Evolutionary conservation across 2,888 invertebrate species (phyloP), one percentile per base, ranked within the genome.

Genomic region (Melinaea menophilus): DNA sequence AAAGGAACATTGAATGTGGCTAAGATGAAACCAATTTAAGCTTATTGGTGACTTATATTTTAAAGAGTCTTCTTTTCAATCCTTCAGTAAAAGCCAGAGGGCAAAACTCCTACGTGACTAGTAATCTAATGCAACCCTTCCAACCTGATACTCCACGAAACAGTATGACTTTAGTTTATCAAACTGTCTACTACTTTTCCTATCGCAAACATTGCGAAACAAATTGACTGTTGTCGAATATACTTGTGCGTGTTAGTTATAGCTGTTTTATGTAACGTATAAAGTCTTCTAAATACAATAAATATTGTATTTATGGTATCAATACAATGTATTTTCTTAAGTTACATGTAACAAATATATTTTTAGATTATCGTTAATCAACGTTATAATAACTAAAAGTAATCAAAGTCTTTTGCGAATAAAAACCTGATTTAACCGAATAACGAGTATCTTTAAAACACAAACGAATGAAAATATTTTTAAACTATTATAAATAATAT

Each of bases 111-210:
- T 66, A 83, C 84, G 84, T 84, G 84, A 76, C 76, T 70, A 56
- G 81, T 63, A 68, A 80, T 68, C 75, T 65, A 74, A 83, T 76
- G 71, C 62, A 54, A 58, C 60, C 69, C 61, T 65, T 1, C 22
- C 75, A 75, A 71, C 73, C 69, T 71, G 70, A 70, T 73, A 72
- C 71, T 73, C 68, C 65, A 63, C 68, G 72, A 77, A 79, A 81
- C 80, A 81, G 85, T 83, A 84, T 78, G 80, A 77, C 73, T 73
- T 77, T 80, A 84, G 85, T 85, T 83, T 85, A 83, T 85, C 84
- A 85, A 85, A 84, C 79, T 74, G 81, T 77, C 82, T 76, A 71
- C 75, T 76, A 75, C 72, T 73, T 75, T 74, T 67, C 75, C 72
- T 79, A 79, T 78, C 76, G 72, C 71, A 73, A 74, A 73, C 71